Percentiles rank a stretch among this genome's conserved stretches.
These are phyloP conservation scores for Rhadina sibilatrix DNA, from an alignment of 2,113 vertebrate genomes.

Conservation along the genomic window DNA sequence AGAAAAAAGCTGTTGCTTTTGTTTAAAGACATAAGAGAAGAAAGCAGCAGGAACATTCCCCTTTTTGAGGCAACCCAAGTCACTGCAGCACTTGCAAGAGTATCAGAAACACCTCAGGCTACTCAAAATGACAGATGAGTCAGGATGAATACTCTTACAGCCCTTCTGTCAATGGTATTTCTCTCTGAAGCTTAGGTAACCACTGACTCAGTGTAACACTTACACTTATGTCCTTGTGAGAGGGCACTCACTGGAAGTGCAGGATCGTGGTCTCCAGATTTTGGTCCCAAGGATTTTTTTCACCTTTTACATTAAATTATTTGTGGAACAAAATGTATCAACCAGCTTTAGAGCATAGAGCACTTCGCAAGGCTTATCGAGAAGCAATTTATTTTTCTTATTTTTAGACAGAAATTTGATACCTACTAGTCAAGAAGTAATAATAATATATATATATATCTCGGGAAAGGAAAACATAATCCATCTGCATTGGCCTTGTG, in stretches of 20 bases:
- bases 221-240: background rate
- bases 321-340: background rate
- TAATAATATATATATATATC: background rate
- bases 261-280: background rate
- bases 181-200: background rate
- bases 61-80: background rate
- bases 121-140: background rate
- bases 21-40: background rate
- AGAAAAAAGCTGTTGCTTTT: background rate
- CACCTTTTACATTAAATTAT: background rate
- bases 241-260: background rate
- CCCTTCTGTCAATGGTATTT: background rate
- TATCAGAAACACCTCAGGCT: background rate
- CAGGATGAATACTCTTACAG: background rate
- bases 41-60: background rate
- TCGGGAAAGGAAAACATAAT: background rate
- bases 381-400: background rate
- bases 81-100: accelerated
- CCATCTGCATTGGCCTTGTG: background rate
- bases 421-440: background rate
- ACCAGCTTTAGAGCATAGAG: background rate
- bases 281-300: background rate
- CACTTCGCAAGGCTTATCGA: background rate
- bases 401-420: background rate
- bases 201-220: background rate